Conservation (phyloP, 92 coral and sea anemone species). For the Parazoanthus swiftii region DNA sequence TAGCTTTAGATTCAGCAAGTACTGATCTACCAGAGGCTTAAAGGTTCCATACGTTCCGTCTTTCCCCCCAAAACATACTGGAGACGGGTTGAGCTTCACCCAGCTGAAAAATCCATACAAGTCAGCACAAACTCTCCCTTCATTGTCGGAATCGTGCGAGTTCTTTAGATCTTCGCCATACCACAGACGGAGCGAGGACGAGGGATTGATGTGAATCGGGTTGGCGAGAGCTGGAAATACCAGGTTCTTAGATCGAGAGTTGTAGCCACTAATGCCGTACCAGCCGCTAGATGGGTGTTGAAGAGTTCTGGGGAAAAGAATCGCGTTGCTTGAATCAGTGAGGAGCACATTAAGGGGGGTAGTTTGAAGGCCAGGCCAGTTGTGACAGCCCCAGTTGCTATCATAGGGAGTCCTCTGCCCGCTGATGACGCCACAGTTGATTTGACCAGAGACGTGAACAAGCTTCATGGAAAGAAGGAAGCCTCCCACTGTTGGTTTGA, state of each 20-base stretch:
- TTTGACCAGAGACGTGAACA: too few species aligned
- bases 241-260: neutral
- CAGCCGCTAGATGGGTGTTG: too few species aligned
- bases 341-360: constrained; percentile 35
- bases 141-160: constrained; percentile 40
- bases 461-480: too few species aligned
- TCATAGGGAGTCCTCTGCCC: too few species aligned
- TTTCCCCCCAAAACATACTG: constrained; percentile 19
- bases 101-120: constrained; percentile 43
- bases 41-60: neutral
- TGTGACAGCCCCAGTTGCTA: constrained; percentile 40
- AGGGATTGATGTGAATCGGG: neutral
- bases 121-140: constrained; percentile 73
- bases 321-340: neutral
- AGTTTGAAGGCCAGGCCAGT: constrained; percentile 31
- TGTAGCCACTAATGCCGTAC: too few species aligned
- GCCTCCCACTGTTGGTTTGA: neutral
- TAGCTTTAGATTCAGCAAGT: too few species aligned
- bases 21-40: neutral
- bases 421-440: too few species aligned
- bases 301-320: too few species aligned
- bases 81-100: constrained; percentile 8
- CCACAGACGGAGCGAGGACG: constrained; percentile 40
- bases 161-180: constrained; percentile 67
- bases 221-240: constrained; percentile 7